phyloP scores from a whole-genome alignment of 1,140 invertebrate species.

The Danaus melanippus region DNA sequence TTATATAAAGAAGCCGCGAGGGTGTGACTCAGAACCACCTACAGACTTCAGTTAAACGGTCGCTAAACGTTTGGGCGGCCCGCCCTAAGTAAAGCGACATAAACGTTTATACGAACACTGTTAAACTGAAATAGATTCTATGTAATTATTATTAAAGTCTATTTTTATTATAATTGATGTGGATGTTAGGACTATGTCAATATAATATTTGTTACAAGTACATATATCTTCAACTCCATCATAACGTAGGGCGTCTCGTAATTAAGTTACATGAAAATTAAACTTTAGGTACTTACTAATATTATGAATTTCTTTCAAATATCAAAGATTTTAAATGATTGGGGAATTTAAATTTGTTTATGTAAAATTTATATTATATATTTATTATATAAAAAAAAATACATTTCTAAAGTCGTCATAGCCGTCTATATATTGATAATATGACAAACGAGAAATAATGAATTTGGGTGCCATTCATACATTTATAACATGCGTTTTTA shows the following conservation, averaged over 20 bases:
- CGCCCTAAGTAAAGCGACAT: conserved; percentile 49
- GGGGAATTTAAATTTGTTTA: too few relatives aligned
- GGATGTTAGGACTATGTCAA: conserved; percentile 38
- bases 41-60: conserved; percentile 61
- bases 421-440: too few relatives aligned
- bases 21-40: conserved; percentile 60
- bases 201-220: conserved; percentile 32
- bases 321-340: too few relatives aligned
- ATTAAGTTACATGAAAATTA: conserved; percentile 4
- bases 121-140: conserved; percentile 27
- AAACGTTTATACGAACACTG: conserved; percentile 19
- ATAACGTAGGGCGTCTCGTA: conserved; percentile 42
- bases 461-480: too few relatives aligned
- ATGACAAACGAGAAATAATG: too few relatives aligned
- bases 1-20: conserved; percentile 33
- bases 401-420: too few relatives aligned
- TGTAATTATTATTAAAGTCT: conserved; percentile 13
- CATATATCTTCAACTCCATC: conserved; percentile 52
- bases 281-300: too few relatives aligned
- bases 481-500: too few relatives aligned
- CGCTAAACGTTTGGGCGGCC: conserved; percentile 71
- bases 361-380: too few relatives aligned
- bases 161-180: neutral
- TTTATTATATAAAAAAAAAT: too few relatives aligned
- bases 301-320: too few relatives aligned